Base-by-base conservation (phyloP, 2,888 invertebrate species). In the Galerucella pusilla region DNA sequence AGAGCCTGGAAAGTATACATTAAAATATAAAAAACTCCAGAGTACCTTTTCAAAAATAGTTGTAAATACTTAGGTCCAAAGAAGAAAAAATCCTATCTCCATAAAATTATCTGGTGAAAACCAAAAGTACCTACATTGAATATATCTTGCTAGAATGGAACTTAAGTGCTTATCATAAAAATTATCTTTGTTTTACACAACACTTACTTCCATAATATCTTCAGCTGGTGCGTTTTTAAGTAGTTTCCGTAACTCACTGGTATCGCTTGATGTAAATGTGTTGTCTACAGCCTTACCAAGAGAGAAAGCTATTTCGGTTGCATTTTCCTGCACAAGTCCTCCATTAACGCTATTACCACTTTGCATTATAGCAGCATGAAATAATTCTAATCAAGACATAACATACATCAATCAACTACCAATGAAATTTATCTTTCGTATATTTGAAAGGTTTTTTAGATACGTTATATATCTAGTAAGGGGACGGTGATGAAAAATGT, bases 291-390 rank as follows among this genome's bases (percentile, higher is more conserved):
- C 52, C 45, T 54, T 71, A 46, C 68, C 78, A 35, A 72, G 28
- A 20, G 67, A 45, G 28, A 73, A 69, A 28, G 73, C 73, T 35
- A 2, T 71, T 12, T 73, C 60, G 11, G 57, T 78, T 11, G 68
- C 72, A 46, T 69, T 60, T 16, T 28, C 16, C 52, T 73, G 77
- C 20, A 45, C 6, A 11, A 28, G n/a, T 20, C 46, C 65, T n/a
- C 72, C 65, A 9, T 2, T 12, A 4, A 75, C 4, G 6, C 65
- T 49, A 16, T 69, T 63, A 12, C 78, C 78, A 65, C 78, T 78
- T 68, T 78, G 68, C 35, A 78, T 49, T 12, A 78, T 74, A 28
- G 73, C 78, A n/a, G 68, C 76, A 45, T 72, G 69, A 11, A 78
- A 76, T 9, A 76, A 35, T 57, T 67, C 77, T 77, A 57, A 52